These are phyloP conservation scores for Iselma pallidipennis DNA, from an alignment of 2,888 invertebrate genomes.

Conservation along the genomic window DNA sequence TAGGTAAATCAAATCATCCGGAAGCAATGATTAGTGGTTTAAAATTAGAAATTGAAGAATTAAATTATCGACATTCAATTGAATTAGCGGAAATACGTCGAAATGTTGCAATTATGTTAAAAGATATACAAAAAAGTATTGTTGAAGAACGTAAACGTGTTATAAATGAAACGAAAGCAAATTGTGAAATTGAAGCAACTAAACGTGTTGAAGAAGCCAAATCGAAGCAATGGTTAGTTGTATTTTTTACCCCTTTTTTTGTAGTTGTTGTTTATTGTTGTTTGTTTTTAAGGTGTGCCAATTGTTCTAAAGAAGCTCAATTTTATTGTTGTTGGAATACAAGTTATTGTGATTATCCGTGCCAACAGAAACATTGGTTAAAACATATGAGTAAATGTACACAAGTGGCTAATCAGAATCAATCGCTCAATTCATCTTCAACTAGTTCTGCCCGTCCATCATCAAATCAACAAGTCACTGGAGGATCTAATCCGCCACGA, in stretches of 20 bases:
- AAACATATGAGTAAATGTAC: conserved; percentile 70
- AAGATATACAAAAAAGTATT: conserved; percentile 51
- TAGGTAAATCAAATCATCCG: conserved; percentile 60
- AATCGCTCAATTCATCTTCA: conserved; percentile 9
- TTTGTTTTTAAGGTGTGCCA: conserved; percentile 67
- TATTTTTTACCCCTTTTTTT: background rate
- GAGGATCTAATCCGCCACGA: background rate
- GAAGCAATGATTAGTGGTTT: conserved; percentile 66
- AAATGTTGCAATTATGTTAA: conserved; percentile 49
- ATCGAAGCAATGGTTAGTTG: conserved; percentile 78
- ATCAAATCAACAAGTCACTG: conserved; percentile 35
- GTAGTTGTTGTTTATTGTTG: background rate
- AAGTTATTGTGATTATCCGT: conserved; percentile 87
- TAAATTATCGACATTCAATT: conserved; percentile 72
- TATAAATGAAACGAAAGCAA: conserved; percentile 66
- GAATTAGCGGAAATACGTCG: conserved; percentile 67
- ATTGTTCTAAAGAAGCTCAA: conserved; percentile 84
- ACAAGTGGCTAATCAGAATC: conserved; percentile 45
- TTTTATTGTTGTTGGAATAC: conserved; percentile 98
- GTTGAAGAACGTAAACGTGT: conserved; percentile 66
- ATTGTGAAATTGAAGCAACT: conserved; percentile 71
- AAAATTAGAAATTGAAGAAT: conserved; percentile 70
- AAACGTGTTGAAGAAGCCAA: conserved; percentile 78
- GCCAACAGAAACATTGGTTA: conserved; percentile 87
- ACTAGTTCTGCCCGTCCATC: conserved; percentile 24